Conservation (phyloP, 2,113 vertebrate species). For the Saguinus midas region DNA sequence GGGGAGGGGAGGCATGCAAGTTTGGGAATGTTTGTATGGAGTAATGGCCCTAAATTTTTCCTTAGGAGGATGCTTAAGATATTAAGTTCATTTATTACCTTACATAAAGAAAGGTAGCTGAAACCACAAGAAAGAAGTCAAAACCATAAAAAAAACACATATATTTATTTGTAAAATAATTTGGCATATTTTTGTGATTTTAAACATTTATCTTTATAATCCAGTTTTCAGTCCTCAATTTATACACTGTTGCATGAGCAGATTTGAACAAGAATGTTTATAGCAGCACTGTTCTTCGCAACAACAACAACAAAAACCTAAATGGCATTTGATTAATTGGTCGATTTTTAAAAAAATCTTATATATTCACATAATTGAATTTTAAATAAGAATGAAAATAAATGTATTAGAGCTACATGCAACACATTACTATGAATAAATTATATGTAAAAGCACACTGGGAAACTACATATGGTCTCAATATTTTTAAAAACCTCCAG, state of each 20-base stretch:
- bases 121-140: background rate
- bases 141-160: background rate
- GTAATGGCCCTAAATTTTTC: no score
- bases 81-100: background rate
- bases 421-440: background rate
- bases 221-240: background rate
- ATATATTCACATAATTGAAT: background rate
- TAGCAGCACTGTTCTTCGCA: background rate
- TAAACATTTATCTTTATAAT: background rate
- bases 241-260: background rate
- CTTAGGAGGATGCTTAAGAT: no score
- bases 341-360: background rate
- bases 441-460: background rate
- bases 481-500: background rate
- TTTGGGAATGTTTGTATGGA: no score
- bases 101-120: background rate
- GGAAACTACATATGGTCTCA: background rate
- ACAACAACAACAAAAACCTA: background rate
- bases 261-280: background rate
- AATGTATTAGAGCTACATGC: background rate
- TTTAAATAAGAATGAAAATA: background rate
- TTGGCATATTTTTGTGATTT: background rate
- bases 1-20: no score
- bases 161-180: background rate
- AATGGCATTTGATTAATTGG: background rate